A percentile compares a stretch with the other conserved stretches of the same genome.
Conservation (phyloP, 2,113 vertebrate genomes). For the Neolamprologus sp. region DNA sequence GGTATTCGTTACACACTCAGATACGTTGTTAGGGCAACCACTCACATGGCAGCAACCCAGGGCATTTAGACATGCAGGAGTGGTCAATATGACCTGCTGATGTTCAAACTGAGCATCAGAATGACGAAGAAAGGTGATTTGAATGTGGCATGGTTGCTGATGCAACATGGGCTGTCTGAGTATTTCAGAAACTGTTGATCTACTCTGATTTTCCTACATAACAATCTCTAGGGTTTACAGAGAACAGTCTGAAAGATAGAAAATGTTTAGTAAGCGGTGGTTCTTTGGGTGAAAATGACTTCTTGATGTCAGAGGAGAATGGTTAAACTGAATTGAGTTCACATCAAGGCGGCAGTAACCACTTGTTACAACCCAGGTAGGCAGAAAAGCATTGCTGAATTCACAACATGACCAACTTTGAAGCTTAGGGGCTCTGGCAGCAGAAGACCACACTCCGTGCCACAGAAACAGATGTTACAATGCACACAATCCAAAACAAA, state of each 20-base stretch:
- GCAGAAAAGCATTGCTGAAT: not conserved
- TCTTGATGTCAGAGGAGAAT: not conserved
- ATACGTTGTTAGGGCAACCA: not conserved
- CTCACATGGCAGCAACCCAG: not conserved
- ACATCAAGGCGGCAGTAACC: not conserved
- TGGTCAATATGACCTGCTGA: not conserved
- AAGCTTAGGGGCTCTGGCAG: not conserved
- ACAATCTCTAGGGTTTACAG: not conserved
- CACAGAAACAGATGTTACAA: not conserved
- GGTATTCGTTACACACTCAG: not conserved
- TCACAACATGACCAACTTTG: not conserved
- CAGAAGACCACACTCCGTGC: not conserved
- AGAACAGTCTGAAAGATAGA: not conserved
- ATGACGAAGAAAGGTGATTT: not conserved
- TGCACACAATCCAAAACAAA: not conserved
- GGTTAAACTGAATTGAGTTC: not conserved
- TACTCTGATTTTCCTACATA: not conserved
- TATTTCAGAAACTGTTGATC: not conserved
- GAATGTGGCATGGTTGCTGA: not conserved
- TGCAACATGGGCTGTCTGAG: not conserved
- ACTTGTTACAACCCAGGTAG: not conserved
- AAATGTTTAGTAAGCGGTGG: not conserved
- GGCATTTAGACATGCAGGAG: not conserved
- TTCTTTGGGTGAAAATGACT: not conserved
- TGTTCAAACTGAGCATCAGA: not conserved